phyloP scores from a whole-genome alignment of 2,888 invertebrate genomes.

The Zygaena filipendulae region DNA sequence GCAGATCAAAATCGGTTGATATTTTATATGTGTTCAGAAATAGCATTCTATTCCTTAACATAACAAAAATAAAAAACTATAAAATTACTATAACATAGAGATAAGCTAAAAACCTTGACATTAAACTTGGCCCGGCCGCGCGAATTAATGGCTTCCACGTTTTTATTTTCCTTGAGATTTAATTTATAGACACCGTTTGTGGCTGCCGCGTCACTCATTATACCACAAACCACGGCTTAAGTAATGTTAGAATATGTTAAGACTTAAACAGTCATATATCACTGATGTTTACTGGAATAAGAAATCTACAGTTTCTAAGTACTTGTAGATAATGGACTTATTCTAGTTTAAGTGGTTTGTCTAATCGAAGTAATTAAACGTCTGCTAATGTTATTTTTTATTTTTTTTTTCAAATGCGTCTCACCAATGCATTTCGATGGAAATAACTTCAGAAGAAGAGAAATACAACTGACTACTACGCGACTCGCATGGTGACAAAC shows the following conservation, averaged over 20 bases:
- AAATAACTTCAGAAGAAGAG: too few species aligned
- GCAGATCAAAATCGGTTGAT: too few species aligned
- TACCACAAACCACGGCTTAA: slow-evolving; percentile 45
- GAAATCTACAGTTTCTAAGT: too few species aligned
- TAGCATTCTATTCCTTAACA: slow-evolving; percentile 49
- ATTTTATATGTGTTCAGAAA: too few species aligned
- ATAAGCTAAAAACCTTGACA: slow-evolving; percentile 67
- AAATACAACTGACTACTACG: too few species aligned
- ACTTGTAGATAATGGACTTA: too few species aligned
- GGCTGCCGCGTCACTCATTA: slow-evolving; percentile 57
- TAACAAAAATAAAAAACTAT: slow-evolving; percentile 51
- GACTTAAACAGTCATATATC: slow-evolving; percentile 64
- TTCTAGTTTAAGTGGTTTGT: too few species aligned
- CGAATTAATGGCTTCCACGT: slow-evolving; percentile 69
- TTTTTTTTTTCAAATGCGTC: too few species aligned
- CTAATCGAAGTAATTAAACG: too few species aligned
- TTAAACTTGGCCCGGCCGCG: slow-evolving; percentile 66
- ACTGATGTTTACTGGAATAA: slow-evolving; percentile 43
- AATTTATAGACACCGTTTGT: slow-evolving; percentile 60
- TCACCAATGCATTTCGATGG: too few species aligned
- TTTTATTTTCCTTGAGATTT: slow-evolving; percentile 69
- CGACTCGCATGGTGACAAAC: too few species aligned
- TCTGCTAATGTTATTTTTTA: too few species aligned
- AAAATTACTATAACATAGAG: slow-evolving; percentile 60
- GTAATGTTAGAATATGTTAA: slow-evolving; percentile 58